Evolutionary conservation across 1,140 invertebrate species (phyloP).

Genomic region (Chionoecetes opilio): DNA sequence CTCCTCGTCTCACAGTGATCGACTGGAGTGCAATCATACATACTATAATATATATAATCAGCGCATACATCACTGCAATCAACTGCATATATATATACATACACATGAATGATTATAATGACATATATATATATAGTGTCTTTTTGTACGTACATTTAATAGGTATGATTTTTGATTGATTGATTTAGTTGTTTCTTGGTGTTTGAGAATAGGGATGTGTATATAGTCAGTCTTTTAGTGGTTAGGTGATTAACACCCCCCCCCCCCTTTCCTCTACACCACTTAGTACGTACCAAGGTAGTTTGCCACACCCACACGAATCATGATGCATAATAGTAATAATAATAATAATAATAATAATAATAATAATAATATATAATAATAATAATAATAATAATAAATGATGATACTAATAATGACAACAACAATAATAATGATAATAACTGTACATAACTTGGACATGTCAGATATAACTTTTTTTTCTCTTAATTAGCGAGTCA

Average conservation of each 20-base stretch:
- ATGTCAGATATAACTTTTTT: neutral
- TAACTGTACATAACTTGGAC: neutral
- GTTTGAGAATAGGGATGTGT: neutral
- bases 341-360: conserved; percentile 32
- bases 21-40: conserved; percentile 21
- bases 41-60: neutral
- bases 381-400: conserved; percentile 20
- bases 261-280: neutral
- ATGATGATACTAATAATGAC: neutral
- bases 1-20: neutral
- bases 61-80: conserved; percentile 2
- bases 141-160: neutral
- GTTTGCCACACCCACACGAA: neutral
- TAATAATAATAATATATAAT: conserved; percentile 32
- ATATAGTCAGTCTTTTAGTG: neutral
- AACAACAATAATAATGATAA: neutral
- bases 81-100: conserved; percentile 38
- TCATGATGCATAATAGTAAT: conserved; percentile 8
- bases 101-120: neutral
- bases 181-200: conserved; percentile 21
- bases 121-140: neutral
- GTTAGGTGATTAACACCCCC: neutral
- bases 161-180: neutral
- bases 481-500: no score
- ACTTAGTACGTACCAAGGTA: neutral